Evolutionary conservation across 23 tunicate genomes (phyloP), one percentile per base, ranked within the genome.

Genomic region (Trididemnum miniatum): DNA sequence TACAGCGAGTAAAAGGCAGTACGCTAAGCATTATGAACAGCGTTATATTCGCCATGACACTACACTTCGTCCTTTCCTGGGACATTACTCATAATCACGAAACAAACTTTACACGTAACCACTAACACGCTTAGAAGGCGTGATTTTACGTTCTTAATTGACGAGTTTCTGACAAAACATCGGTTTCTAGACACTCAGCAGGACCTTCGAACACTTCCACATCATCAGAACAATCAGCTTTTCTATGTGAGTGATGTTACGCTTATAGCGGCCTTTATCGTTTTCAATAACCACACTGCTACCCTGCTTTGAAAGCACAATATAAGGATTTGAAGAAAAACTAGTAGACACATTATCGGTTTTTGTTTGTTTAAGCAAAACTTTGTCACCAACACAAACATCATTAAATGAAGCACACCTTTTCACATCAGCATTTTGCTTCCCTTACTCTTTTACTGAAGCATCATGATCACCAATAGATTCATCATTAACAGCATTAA

Each of bases 401-500:
- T 71, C 38, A 71, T 35, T 71, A 29, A 28, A 7, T 9, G 22
- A 7, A 31, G 76, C 76, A 71, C 15, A 4, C 5, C 76, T 37
- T 35, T 35, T 71, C 24, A 71, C 20, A 71, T 71, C 76, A 7
- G 39, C 39, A 71, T 71, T 4, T 20, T 5, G 20, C 24, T 71
- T 71, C 38, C 76, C 76, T 35, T 71, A 28, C 31, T 71, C 23
- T 23, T 71, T 71, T 32, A n/a, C 24, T n/a, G n/a, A n/a, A n/a
- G n/a, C n/a, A n/a, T n/a, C n/a, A n/a, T n/a, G n/a, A n/a, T n/a
- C n/a, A n/a, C n/a, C n/a, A n/a, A n/a, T n/a, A n/a, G n/a, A n/a
- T n/a, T n/a, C 29, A 71, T 15, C 31, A 37, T 28, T 71, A 5
- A 71, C 4, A 30, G 31, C 38, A 71, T 7, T 18, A 32, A 7